A percentile compares a stretch with the other conserved stretches of the same genome.
Conservation (phyloP, 2,888 invertebrate species). For the Villa cingulata region DNA sequence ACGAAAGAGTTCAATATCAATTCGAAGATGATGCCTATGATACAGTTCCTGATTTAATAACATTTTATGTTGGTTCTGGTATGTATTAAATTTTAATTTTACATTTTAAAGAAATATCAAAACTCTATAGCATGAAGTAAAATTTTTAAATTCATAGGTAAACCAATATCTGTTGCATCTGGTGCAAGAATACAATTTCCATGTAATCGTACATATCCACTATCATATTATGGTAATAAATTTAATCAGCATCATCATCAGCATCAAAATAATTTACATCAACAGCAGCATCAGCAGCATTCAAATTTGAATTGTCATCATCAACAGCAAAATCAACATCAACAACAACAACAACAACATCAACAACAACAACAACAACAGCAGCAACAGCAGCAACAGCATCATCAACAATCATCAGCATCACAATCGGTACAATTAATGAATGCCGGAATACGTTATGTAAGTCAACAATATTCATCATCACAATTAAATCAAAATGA, state of each 20-base stretch:
- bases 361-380: slow-evolving; percentile 26
- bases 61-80: slow-evolving; percentile 82
- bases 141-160: too few relatives aligned
- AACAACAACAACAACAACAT: too few relatives aligned
- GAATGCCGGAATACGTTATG: slow-evolving; percentile 33
- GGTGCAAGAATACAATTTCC: slow-evolving; percentile 79
- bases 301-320: too few relatives aligned
- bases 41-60: slow-evolving; percentile 84
- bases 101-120: too few relatives aligned
- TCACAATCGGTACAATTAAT: too few relatives aligned
- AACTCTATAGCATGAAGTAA: too few relatives aligned
- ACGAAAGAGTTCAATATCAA: slow-evolving; percentile 81
- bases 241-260: slow-evolving; percentile 30
- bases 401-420: too few relatives aligned
- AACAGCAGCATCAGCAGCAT: slow-evolving; percentile 28
- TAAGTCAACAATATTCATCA: slow-evolving; percentile 33
- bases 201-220: slow-evolving; percentile 64
- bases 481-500: slow-evolving; percentile 32
- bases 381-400: slow-evolving; percentile 23
- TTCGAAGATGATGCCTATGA: slow-evolving; percentile 91
- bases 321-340: slow-evolving; percentile 22
- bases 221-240: slow-evolving; percentile 56
- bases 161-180: slow-evolving; percentile 76
- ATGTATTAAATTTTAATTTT: too few relatives aligned
- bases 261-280: too few relatives aligned